phyloP scores from a whole-genome alignment of 2,888 invertebrate genomes.

The Phyllotreta striolata region DNA sequence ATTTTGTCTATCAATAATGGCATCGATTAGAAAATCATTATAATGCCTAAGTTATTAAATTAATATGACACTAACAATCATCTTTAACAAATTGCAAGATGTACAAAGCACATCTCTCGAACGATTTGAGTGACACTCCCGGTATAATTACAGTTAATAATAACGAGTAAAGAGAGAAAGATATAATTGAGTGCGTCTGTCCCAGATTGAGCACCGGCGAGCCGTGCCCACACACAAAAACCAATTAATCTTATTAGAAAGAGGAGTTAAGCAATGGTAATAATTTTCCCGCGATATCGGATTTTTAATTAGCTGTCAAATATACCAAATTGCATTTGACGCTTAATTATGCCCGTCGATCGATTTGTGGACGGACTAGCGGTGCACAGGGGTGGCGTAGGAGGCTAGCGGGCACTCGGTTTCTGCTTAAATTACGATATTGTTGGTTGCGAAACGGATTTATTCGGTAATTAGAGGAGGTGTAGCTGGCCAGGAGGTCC shows the following conservation, averaged over 20 bases:
- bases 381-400: conserved; percentile 33
- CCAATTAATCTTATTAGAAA: conserved; percentile 52
- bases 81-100: too few relatives aligned
- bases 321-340: conserved; percentile 59
- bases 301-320: conserved; percentile 61
- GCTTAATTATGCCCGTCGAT: conserved; percentile 57
- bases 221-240: conserved; percentile 47
- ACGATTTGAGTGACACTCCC: conserved; percentile 13
- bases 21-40: too few relatives aligned
- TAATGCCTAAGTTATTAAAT: too few relatives aligned
- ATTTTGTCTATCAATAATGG: too few relatives aligned
- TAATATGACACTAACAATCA: too few relatives aligned
- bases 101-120: background rate
- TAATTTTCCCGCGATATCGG: conserved; percentile 55
- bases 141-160: conserved; percentile 27
- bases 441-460: conserved; percentile 7
- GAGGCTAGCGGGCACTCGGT: conserved; percentile 3
- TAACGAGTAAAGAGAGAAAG: conserved; percentile 24
- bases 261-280: conserved; percentile 50
- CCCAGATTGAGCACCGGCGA: conserved; percentile 31
- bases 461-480: conserved; percentile 13
- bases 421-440: conserved; percentile 15
- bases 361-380: conserved; percentile 43
- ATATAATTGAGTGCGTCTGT: conserved; percentile 31
- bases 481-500: conserved; percentile 5